Evolutionary conservation across 2,797 vertebrate genomes (phyloP).

Genomic region (Anguilla marmorata): DNA sequence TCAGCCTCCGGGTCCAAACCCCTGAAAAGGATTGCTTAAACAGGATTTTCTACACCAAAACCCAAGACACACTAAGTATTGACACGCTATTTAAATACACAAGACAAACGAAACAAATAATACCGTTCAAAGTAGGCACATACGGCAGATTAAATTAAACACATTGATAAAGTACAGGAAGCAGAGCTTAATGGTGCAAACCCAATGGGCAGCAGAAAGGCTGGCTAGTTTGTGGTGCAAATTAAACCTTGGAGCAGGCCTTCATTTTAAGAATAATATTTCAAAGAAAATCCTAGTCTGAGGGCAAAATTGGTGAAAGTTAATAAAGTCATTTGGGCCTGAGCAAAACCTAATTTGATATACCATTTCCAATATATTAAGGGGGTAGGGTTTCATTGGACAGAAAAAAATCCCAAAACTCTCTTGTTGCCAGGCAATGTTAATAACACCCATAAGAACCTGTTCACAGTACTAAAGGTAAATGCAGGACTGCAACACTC

Average conservation of each 20-base stretch:
- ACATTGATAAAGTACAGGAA: slow-evolving; percentile 37
- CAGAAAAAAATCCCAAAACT: not conserved
- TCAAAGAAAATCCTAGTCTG: not conserved
- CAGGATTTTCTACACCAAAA: not conserved
- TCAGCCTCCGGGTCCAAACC: slow-evolving; percentile 23
- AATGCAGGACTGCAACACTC: slow-evolving; percentile 33
- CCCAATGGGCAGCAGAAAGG: slow-evolving; percentile 36
- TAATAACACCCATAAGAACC: not conserved
- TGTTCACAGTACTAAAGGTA: slow-evolving; percentile 25
- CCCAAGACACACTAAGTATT: slow-evolving; percentile 34
- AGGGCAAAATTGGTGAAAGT: not conserved
- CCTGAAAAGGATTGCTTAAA: not conserved
- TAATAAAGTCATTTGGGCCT: not conserved
- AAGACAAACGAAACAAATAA: slow-evolving; percentile 36
- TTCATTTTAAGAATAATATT: not conserved
- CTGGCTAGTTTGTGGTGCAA: slow-evolving; percentile 51
- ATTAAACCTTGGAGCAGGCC: slow-evolving; percentile 29
- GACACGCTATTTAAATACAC: slow-evolving; percentile 20
- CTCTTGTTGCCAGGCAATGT: not conserved
- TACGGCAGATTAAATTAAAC: slow-evolving; percentile 69
- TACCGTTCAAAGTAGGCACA: slow-evolving; percentile 65
- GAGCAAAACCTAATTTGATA: not conserved
- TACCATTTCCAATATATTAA: not conserved
- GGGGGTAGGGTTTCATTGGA: not conserved
- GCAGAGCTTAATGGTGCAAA: slow-evolving; percentile 48